These are phyloP conservation scores for Venustoraphidia nigricollis DNA, from an alignment of 2,888 invertebrate species.

Conservation along the genomic window DNA sequence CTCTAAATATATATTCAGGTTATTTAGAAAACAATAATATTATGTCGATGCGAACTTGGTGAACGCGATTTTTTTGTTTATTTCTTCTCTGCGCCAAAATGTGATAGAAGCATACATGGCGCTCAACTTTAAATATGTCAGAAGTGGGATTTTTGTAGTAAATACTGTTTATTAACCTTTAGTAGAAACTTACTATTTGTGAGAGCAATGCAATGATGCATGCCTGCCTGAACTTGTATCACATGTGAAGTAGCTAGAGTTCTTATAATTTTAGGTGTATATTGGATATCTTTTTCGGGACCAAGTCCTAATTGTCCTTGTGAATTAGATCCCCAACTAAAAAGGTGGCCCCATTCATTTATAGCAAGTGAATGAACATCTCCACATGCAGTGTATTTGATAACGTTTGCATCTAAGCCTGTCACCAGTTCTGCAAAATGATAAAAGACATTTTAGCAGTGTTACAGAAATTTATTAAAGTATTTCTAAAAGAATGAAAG, in stretches of 20 bases:
- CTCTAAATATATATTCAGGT: no score
- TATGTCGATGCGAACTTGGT: no score
- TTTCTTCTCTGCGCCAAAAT: no score
- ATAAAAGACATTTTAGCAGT: no score
- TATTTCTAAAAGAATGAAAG: no score
- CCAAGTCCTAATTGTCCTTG: slow-evolving; percentile 61
- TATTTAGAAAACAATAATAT: no score
- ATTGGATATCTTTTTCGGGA: slow-evolving; percentile 28
- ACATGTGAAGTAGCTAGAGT: slow-evolving; percentile 56
- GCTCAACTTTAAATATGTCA: no score
- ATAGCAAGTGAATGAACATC: slow-evolving; percentile 70
- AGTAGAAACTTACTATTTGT: slow-evolving; percentile 52
- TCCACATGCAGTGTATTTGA: slow-evolving; percentile 61
- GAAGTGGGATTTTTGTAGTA: no score
- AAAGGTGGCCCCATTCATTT: slow-evolving; percentile 79
- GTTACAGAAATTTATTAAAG: no score
- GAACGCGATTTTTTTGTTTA: no score
- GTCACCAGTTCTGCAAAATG: slow-evolving; percentile 43
- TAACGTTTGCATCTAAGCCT: slow-evolving; percentile 55
- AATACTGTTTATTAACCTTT: no score
- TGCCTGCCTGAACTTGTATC: slow-evolving; percentile 76
- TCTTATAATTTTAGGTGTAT: slow-evolving; percentile 61
- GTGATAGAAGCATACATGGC: no score
- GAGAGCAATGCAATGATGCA: slow-evolving; percentile 68
- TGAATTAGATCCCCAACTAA: slow-evolving; percentile 73